Base-by-base conservation (phyloP, 1,140 invertebrate genomes). In the Drosophila mauritiana region DNA sequence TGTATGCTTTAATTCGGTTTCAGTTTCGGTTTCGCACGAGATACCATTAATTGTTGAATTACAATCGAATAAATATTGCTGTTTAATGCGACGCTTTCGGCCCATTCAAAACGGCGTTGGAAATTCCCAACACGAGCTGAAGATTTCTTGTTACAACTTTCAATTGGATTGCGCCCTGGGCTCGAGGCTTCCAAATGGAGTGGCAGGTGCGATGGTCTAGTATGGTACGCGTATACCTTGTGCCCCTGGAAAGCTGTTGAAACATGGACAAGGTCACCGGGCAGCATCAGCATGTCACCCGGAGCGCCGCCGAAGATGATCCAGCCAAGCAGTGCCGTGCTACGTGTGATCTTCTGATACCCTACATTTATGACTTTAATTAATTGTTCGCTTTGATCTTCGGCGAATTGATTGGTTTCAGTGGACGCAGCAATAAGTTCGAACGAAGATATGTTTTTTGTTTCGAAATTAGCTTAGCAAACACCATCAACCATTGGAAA, bases 181-280 rank as follows among this genome's bases (percentile, higher is more conserved):
- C 75, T 40, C 57, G 15, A 22, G 15, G 34, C 64, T 78, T 63
- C 37, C 48, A 54, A 53, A 37, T 63, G 58, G 46, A 42, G 57
- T 80, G 83, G 65, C 82, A 85, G 82, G 82, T 85, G 81, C 73
- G 11, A 39, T 39, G 49, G 48, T 39, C 8, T 8, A 31, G 20
- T 22, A 22, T 22, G 20, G 20, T 22, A 3, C 20, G 20, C 2
- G 20, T 8, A 48, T 67, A 70, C 48, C 53, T 54, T 22, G 17
- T 49, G 57, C 48, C 70, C 52, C 79, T 85, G 78, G 82, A 74
- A 62, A 78, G 74, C 57, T 85, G 79, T 85, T 83, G 80, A 83
- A 83, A 83, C 85, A 13, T 39, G 68, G 57, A 79, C 82, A 85
- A 85, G 82, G 82, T 88, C 82, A 62, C 34, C 65, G 51, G 48